Percentiles rank a stretch among this genome's conserved stretches.
These are phyloP conservation scores for Burhinus oedicnemus DNA, from an alignment of 2,113 vertebrate species.

Conservation along the genomic window DNA sequence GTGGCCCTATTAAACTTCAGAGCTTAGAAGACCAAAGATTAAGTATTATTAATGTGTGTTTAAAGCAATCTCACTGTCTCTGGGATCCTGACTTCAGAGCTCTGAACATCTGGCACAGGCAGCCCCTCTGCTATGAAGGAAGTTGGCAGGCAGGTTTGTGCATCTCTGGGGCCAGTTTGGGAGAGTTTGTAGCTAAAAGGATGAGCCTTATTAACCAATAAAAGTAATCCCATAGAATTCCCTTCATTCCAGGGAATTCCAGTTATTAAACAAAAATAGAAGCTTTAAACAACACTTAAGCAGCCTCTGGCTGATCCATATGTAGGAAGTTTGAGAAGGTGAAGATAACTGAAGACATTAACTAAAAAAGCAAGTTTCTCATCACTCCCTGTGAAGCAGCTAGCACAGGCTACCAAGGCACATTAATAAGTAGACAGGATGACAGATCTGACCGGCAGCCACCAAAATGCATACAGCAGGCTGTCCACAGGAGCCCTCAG, in stretches of 20 bases:
- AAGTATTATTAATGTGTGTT: background rate
- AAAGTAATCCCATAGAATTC: background rate
- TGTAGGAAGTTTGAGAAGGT: background rate
- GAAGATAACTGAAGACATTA: background rate
- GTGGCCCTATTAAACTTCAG: background rate
- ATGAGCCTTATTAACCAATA: background rate
- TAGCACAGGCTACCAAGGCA: background rate
- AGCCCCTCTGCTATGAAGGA: background rate
- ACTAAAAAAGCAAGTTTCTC: background rate
- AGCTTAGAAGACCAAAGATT: background rate
- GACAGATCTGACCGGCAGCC: background rate
- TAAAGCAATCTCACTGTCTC: background rate
- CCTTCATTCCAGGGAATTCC: background rate
- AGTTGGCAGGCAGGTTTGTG: background rate
- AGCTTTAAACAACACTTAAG: background rate
- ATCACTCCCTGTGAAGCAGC: background rate
- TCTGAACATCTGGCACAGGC: constrained; percentile 12
- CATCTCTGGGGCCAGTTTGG: background rate
- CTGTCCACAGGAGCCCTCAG: background rate
- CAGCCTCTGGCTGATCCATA: background rate
- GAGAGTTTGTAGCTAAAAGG: background rate
- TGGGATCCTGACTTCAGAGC: background rate
- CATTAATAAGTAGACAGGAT: too few species aligned
- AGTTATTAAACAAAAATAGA: background rate
- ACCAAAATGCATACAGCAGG: background rate